Evolutionary conservation across 2,797 vertebrate genomes (phyloP).

Genomic region (Vultur gryphus): DNA sequence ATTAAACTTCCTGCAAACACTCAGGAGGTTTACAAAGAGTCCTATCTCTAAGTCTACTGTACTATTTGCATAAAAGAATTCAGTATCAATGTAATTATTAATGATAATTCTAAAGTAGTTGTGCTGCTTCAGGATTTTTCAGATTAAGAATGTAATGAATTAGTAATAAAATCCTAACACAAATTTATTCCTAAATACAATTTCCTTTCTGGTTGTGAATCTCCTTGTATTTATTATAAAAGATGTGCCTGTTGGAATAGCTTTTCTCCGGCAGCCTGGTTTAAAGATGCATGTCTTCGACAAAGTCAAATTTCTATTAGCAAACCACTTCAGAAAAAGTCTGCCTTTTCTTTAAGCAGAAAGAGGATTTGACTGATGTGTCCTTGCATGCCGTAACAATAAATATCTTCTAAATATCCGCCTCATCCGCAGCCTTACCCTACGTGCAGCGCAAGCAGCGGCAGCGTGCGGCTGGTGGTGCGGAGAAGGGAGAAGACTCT

Average conservation of each 20-base stretch:
- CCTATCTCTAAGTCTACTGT: conserved; percentile 66
- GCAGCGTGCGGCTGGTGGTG: not conserved
- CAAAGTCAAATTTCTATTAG: conserved; percentile 9
- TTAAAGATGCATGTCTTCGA: not conserved
- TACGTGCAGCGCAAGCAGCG: rapidly evolving
- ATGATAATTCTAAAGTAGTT: conserved; percentile 65
- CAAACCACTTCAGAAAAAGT: not conserved
- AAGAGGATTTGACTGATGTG: not conserved
- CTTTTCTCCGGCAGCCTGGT: not conserved
- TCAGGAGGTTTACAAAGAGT: conserved; percentile 60
- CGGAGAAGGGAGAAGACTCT: not conserved
- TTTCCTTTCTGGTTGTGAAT: conserved; percentile 53
- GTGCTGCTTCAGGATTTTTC: conserved; percentile 69
- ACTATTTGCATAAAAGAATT: conserved; percentile 64
- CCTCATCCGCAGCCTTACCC: not conserved
- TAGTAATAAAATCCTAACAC: conserved; percentile 67
- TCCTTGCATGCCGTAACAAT: not conserved
- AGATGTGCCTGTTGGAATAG: not conserved
- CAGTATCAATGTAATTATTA: conserved; percentile 69
- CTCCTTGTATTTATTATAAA: conserved; percentile 21
- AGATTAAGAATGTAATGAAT: conserved; percentile 69
- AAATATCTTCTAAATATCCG: not conserved
- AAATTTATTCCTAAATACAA: conserved; percentile 56
- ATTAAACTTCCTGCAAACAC: conserved; percentile 67
- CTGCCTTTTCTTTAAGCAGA: not conserved